Conservation (phyloP, 2,797 vertebrate species). For the Rhodeus uyekii region DNA sequence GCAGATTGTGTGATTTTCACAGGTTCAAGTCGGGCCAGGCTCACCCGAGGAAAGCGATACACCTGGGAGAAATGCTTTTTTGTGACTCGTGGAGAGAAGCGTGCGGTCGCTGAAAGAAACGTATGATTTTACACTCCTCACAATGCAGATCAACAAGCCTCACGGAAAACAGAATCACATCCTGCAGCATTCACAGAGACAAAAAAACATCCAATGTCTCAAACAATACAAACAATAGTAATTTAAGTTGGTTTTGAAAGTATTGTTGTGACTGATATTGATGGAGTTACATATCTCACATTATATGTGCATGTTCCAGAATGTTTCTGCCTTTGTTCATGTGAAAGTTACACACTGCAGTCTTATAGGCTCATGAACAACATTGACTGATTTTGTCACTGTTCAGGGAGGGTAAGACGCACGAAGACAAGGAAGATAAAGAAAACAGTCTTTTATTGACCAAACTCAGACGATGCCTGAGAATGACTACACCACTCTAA, state of each 20-base stretch:
- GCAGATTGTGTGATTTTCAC: constrained; percentile 11
- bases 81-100: constrained; percentile 72
- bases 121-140: constrained; percentile 71
- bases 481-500: no score
- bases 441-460: no score
- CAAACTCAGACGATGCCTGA: no score
- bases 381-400: no score
- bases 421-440: no score
- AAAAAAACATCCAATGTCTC: constrained; percentile 1
- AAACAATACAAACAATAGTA: constrained; percentile 13
- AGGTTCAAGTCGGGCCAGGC: constrained; percentile 56
- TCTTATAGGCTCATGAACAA: background rate
- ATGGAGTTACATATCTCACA: background rate
- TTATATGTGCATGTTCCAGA: background rate
- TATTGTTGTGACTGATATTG: background rate
- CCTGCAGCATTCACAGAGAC: constrained; percentile 49
- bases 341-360: background rate
- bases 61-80: constrained; percentile 75
- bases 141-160: constrained; percentile 60
- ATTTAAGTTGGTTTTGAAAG: background rate
- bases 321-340: constrained; percentile 10
- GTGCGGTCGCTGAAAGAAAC: constrained; percentile 76
- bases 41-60: constrained; percentile 71
- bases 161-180: constrained; percentile 16
- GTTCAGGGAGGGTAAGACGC: no score